phyloP scores from a whole-genome alignment of 2,888 invertebrate species.

The Cerceris rybyensis region DNA sequence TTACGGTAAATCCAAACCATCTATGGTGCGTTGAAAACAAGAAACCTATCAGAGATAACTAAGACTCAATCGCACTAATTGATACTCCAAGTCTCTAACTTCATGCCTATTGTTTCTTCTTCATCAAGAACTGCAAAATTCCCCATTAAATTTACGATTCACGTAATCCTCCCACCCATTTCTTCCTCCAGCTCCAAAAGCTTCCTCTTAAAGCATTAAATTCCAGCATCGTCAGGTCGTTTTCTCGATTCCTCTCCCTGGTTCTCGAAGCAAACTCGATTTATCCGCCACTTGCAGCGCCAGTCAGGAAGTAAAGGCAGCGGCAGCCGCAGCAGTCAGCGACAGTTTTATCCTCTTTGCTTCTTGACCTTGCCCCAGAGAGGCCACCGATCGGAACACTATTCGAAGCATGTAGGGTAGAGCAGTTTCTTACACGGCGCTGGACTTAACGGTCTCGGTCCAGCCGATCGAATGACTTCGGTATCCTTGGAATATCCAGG shows the following conservation, averaged over 20 bases:
- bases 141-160: no score
- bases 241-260: conserved; percentile 42
- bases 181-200: no score
- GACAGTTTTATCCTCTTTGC: conserved; percentile 69
- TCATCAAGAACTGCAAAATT: no score
- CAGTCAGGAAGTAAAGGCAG: conserved; percentile 22
- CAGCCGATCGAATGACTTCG: conserved; percentile 55
- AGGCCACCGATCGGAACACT: conserved; percentile 61
- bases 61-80: no score
- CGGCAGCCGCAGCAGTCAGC: conserved; percentile 46
- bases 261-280: conserved; percentile 21
- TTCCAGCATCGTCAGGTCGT: conserved; percentile 58
- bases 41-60: no score
- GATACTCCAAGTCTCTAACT: no score
- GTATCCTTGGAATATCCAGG: conserved; percentile 52
- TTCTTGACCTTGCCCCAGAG: conserved; percentile 72
- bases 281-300: not conserved
- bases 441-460: conserved; percentile 63
- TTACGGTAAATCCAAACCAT: no score
- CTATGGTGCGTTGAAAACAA: no score
- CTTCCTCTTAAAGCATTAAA: no score
- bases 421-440: conserved; percentile 51
- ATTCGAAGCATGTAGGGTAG: conserved; percentile 63
- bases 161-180: no score
- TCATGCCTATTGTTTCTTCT: no score